Conservation (phyloP, 2,797 vertebrate species). For the Clamator glandarius region DNA sequence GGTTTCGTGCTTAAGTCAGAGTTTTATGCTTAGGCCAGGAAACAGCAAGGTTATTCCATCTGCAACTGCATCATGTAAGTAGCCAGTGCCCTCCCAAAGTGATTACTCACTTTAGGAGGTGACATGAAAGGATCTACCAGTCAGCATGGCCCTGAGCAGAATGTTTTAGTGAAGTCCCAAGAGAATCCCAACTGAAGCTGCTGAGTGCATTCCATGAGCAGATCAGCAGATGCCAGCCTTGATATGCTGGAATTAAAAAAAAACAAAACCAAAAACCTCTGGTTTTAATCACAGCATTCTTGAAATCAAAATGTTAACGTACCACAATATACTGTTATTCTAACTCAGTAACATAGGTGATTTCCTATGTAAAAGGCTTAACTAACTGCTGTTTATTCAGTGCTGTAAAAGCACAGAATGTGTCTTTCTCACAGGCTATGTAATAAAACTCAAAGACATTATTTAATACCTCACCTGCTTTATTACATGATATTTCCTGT, state of each 20-base stretch:
- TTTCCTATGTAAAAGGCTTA: background rate
- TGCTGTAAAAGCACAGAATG: background rate
- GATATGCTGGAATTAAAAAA: background rate
- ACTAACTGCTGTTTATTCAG: background rate
- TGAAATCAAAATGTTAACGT: background rate
- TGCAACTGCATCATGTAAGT: background rate
- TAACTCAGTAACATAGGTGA: background rate
- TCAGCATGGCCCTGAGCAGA: background rate
- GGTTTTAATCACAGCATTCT: background rate
- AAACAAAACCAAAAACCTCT: fast-evolving
- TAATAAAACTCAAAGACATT: slow-evolving; percentile 49
- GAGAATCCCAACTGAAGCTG: background rate
- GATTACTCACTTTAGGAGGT: background rate
- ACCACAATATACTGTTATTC: background rate
- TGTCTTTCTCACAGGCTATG: background rate
- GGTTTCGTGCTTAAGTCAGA: background rate
- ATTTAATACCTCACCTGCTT: slow-evolving; percentile 64
- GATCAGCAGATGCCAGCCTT: background rate
- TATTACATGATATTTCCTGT: slow-evolving; percentile 64
- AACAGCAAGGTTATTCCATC: background rate
- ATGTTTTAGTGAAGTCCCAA: background rate
- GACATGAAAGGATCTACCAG: background rate
- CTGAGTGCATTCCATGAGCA: background rate
- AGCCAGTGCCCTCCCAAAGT: background rate
- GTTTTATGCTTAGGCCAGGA: background rate